These are phyloP conservation scores for Lophochroa leadbeateri DNA, from an alignment of 2,113 vertebrate genomes.

Conservation along the genomic window DNA sequence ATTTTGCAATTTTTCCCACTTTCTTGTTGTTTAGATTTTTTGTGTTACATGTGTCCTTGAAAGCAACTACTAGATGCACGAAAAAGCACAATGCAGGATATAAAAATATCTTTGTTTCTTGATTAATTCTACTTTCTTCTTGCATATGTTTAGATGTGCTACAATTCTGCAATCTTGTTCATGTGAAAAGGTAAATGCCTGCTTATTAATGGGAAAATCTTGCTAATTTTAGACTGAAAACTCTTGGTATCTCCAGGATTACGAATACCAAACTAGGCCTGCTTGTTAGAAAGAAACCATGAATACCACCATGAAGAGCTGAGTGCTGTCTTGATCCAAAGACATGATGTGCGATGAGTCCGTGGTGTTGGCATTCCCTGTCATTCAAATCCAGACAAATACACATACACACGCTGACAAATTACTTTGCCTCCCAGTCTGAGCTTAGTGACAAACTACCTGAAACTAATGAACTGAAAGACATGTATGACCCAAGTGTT, in stretches of 20 bases:
- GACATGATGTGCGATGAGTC: accelerated
- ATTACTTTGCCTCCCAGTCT: neutral
- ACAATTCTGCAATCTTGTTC: neutral
- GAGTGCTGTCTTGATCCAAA: neutral
- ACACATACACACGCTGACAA: neutral
- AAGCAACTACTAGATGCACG: neutral
- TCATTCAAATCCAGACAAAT: neutral
- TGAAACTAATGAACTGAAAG: neutral
- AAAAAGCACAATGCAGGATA: neutral
- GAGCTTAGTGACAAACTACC: neutral
- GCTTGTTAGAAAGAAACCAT: neutral
- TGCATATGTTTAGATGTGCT: neutral
- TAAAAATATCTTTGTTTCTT: neutral
- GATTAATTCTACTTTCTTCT: neutral
- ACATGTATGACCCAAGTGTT: neutral
- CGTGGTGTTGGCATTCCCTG: neutral
- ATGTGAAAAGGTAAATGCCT: neutral
- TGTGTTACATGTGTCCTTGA: constrained; percentile 35
- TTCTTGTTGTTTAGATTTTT: neutral
- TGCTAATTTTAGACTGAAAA: neutral
- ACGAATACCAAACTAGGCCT: neutral
- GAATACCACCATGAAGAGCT: neutral
- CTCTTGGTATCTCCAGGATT: neutral
- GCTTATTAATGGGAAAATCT: neutral
- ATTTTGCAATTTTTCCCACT: neutral